These are phyloP conservation scores for Philotrypesis tridentata DNA, from an alignment of 1,140 invertebrate genomes.

Conservation along the genomic window DNA sequence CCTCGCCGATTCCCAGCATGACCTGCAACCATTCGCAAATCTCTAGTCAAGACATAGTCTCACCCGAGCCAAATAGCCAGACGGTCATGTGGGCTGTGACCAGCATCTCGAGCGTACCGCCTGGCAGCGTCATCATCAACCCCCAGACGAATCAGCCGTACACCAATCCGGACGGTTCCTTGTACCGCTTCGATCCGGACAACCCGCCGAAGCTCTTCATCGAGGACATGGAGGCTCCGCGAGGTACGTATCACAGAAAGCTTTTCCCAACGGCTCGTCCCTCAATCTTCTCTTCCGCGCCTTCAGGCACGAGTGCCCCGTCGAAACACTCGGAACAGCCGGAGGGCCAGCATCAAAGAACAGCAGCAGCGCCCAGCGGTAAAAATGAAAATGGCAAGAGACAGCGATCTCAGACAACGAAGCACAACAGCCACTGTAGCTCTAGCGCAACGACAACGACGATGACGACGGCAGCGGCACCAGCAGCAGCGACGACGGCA, in stretches of 20 bases:
- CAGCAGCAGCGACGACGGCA: slow-evolving; percentile 41
- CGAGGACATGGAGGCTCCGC: slow-evolving; percentile 55
- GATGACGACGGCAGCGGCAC: slow-evolving; percentile 30
- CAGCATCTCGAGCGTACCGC: slow-evolving; percentile 85
- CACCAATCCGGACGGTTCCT: slow-evolving; percentile 72
- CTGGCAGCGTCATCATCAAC: slow-evolving; percentile 90
- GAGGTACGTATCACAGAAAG: slow-evolving; percentile 26
- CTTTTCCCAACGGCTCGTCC: no score
- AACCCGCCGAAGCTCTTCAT: slow-evolving; percentile 77
- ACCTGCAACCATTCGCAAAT: slow-evolving; percentile 68
- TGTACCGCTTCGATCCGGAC: slow-evolving; percentile 84
- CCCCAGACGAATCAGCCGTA: slow-evolving; percentile 79
- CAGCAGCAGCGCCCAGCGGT: not conserved
- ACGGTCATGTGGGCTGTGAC: slow-evolving; percentile 89
- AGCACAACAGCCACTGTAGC: slow-evolving; percentile 30
- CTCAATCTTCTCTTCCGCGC: not conserved
- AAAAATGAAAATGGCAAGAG: slow-evolving; percentile 49
- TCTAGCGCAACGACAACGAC: slow-evolving; percentile 46
- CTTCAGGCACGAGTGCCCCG: slow-evolving; percentile 21
- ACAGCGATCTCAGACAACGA: slow-evolving; percentile 57
- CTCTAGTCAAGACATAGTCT: slow-evolving; percentile 67
- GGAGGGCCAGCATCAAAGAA: not conserved
- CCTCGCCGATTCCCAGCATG: slow-evolving; percentile 77
- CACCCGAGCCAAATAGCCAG: slow-evolving; percentile 60
- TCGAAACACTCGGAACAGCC: slow-evolving; percentile 27